Evolutionary conservation across 2,113 vertebrate species (phyloP).

Genomic region (Oncorhynchus kisutch): DNA sequence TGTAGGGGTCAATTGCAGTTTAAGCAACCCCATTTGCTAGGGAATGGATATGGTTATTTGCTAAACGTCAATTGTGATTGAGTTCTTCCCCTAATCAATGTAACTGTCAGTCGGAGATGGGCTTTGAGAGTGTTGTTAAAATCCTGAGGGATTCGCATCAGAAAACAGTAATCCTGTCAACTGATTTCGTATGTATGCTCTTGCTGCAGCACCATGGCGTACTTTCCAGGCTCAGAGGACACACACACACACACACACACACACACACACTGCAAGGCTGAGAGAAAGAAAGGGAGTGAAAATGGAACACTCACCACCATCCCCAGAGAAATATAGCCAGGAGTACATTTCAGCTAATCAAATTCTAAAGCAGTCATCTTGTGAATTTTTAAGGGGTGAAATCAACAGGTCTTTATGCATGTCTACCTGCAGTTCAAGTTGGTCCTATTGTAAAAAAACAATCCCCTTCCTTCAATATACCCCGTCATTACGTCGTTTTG

Average conservation of each 20-base stretch:
- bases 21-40: conserved; percentile 46
- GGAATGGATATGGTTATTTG: conserved; percentile 50
- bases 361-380: conserved; percentile 33
- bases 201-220: conserved; percentile 25
- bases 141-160: conserved; percentile 56
- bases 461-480: conserved; percentile 35
- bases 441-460: conserved; percentile 45
- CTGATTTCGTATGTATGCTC: conserved; percentile 51
- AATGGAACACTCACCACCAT: conserved; percentile 18
- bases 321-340: conserved; percentile 39
- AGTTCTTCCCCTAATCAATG: conserved; percentile 59
- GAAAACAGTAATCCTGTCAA: conserved; percentile 58
- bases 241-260: conserved; percentile 37
- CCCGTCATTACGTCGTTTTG: conserved; percentile 15
- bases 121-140: conserved; percentile 38
- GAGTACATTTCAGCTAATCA: conserved; percentile 53
- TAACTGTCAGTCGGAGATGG: conserved; percentile 28
- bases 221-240: conserved; percentile 45
- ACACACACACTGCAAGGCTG: background rate
- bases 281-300: background rate
- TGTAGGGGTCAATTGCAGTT: conserved; percentile 47
- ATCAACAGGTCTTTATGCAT: conserved; percentile 55
- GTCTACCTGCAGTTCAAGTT: conserved; percentile 31
- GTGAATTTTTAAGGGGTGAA: conserved; percentile 43
- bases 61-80: conserved; percentile 55